phyloP scores from a whole-genome alignment of 1,140 invertebrate species.

The Hyposmocoma kahamanoa region DNA sequence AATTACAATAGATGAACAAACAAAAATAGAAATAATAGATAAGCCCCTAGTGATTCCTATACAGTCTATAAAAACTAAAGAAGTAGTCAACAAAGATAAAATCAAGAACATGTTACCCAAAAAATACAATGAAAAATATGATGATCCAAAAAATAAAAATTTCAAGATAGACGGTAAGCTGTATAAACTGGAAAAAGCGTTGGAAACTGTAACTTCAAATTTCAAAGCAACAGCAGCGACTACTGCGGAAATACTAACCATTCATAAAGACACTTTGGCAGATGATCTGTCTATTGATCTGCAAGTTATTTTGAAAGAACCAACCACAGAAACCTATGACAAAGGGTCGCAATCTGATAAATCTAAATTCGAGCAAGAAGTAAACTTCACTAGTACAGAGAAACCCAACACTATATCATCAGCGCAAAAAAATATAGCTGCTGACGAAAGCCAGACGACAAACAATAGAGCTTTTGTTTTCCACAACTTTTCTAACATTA shows the following conservation, averaged over 20 bases:
- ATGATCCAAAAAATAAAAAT: slow-evolving; percentile 25
- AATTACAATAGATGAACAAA: slow-evolving; percentile 13
- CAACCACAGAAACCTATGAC: not conserved
- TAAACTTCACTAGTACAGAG: not conserved
- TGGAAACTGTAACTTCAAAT: slow-evolving; percentile 8
- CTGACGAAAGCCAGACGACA: not conserved
- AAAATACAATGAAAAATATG: slow-evolving; percentile 47
- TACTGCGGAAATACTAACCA: not conserved
- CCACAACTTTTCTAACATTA: not conserved
- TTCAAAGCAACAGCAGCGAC: not conserved
- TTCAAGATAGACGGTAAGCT: slow-evolving; percentile 18
- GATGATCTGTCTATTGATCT: not conserved
- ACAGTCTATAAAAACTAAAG: slow-evolving; percentile 16
- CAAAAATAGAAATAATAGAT: slow-evolving; percentile 7
- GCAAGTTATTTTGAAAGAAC: not conserved
- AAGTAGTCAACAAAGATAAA: slow-evolving; percentile 28
- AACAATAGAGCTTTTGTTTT: not conserved
- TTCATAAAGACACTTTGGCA: not conserved
- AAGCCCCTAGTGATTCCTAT: slow-evolving; percentile 10
- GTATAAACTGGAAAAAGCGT: slow-evolving; percentile 11
- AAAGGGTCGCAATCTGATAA: not conserved
- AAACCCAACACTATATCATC: not conserved
- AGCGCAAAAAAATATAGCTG: slow-evolving; percentile 4
- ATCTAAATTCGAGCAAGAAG: not conserved
- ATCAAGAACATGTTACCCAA: slow-evolving; percentile 40